Evolutionary conservation across 2,797 vertebrate species (phyloP).

Genomic region (Moxostoma hubbsi): DNA sequence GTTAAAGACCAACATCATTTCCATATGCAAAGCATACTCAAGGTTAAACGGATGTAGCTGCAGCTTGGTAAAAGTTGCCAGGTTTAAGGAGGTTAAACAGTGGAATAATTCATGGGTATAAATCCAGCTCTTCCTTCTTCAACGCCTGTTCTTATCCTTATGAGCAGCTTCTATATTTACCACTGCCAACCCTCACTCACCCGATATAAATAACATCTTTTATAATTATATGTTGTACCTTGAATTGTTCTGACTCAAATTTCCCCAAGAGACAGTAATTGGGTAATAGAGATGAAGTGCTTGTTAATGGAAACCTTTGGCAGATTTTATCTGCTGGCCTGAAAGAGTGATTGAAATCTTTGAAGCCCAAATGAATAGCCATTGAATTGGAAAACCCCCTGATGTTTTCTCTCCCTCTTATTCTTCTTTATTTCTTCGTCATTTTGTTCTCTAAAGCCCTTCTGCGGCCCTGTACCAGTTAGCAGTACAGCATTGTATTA

Average conservation of each 20-base stretch:
- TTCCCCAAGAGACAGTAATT: conserved; percentile 21
- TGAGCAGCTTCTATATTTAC: conserved; percentile 52
- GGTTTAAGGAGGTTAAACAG: conserved; percentile 44
- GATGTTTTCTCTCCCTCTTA: conserved; percentile 17
- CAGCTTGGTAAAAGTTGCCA: conserved; percentile 3
- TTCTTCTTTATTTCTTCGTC: conserved; percentile 1
- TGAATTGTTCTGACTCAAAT: conserved; percentile 32
- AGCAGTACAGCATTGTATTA: conserved; percentile 31
- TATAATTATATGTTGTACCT: conserved; percentile 58
- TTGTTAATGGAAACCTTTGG: conserved; percentile 51
- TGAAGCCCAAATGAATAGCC: conserved; percentile 50
- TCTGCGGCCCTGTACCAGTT: conserved; percentile 33
- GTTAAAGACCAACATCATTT: conserved; percentile 24
- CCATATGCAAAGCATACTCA: conserved; percentile 4
- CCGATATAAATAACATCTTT: conserved; percentile 54
- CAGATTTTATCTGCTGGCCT: conserved; percentile 34
- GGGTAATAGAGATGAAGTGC: conserved; percentile 45
- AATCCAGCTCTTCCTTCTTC: conserved; percentile 19
- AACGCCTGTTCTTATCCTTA: conserved; percentile 11
- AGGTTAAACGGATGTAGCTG: conserved; percentile 24
- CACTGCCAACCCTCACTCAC: conserved; percentile 27
- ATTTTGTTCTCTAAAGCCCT: conserved; percentile 18
- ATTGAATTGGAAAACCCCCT: conserved; percentile 10
- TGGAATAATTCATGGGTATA: conserved; percentile 51
- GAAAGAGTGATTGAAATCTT: conserved; percentile 41